phyloP scores from a whole-genome alignment of 1,140 invertebrate species.

The Diabrotica undecimpunctata region DNA sequence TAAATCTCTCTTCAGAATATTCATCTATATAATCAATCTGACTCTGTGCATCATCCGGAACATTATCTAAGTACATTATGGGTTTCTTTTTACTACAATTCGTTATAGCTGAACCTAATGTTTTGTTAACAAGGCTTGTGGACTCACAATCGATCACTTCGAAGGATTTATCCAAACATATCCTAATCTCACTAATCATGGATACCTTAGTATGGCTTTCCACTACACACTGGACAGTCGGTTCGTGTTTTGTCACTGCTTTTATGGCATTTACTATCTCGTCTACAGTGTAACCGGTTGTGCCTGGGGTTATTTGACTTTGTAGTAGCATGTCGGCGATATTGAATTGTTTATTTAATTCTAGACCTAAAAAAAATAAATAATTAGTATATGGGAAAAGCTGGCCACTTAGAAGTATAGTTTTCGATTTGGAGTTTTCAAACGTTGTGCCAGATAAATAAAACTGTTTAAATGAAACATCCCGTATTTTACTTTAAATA shows the following conservation, averaged over 20 bases:
- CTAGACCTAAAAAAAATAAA: slow-evolving; percentile 46
- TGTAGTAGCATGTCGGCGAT: slow-evolving; percentile 47
- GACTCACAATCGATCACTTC: slow-evolving; percentile 36
- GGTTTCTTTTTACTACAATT: slow-evolving; percentile 56
- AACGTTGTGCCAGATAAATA: too few species aligned
- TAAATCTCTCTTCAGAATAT: slow-evolving; percentile 17
- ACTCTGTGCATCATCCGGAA: slow-evolving; percentile 18
- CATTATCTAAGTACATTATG: slow-evolving; percentile 54
- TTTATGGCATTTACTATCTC: slow-evolving; percentile 59
- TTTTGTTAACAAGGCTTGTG: slow-evolving; percentile 14
- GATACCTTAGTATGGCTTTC: slow-evolving; percentile 50
- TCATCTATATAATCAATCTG: slow-evolving; percentile 12
- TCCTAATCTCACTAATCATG: slow-evolving; percentile 61
- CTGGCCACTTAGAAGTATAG: too few species aligned
- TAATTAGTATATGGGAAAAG: neutral
- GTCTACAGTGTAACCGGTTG: slow-evolving; percentile 53
- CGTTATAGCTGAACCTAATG: slow-evolving; percentile 46
- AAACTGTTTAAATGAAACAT: too few species aligned
- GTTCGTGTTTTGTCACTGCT: slow-evolving; percentile 54
- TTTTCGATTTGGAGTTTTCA: too few species aligned
- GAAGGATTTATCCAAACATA: slow-evolving; percentile 64
- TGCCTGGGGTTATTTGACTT: slow-evolving; percentile 57
- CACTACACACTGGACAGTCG: slow-evolving; percentile 60
- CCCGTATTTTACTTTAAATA: too few species aligned
- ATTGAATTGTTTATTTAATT: slow-evolving; percentile 58